Base-by-base conservation (phyloP, 2,888 invertebrate genomes). In the Aphodius sticticus region DNA sequence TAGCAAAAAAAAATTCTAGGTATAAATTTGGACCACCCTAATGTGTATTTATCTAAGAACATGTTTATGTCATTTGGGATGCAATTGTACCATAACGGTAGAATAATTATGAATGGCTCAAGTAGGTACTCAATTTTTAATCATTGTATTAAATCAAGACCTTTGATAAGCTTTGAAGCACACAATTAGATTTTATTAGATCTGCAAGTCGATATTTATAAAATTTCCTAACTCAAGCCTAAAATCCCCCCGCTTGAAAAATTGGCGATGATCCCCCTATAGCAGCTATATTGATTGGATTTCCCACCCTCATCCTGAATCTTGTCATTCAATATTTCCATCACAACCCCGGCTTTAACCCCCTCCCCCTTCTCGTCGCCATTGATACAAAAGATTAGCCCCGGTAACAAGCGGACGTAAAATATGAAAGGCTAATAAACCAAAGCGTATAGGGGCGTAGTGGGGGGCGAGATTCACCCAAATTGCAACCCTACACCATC, bases 271-370 rank as follows among this genome's bases (percentile, higher is more conserved):
- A 53, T 53, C 12, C 53, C 53, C 53, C 12, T 12, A 12, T 12
- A 53, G 2, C 53, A 53, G 2, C 53, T 53, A 53, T 53, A 53
- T 53, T 53, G 53, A 53, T 53, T 53, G 53, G 53, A 53, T 53
- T 53, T 53, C 53, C 53, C 53, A 53, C 53, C 53, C 53, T 53
- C 53, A 5, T 53, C 26, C 26, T 53, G 53, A 53, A 53, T 53
- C 53, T 53, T 53, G 53, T 53, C 53, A 53, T 53, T 53, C 53
- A 53, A 53, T 53, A 53, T 53, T 53, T 53, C 53, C 53, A 53
- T 53, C 53, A 53, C 53, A 53, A 9, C 53, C 53, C 53, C 53
- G 9, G 53, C 53, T 53, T 53, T 5, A 53, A 53, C 53, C 53
- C 53, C 4, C 53, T 5, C 12, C 53, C 6, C 53, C 53, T 3